Percentiles rank a stretch among this genome's conserved stretches.
These are phyloP conservation scores for Cynocephalus volans DNA, from an alignment of 2,113 vertebrate genomes.

Conservation along the genomic window DNA sequence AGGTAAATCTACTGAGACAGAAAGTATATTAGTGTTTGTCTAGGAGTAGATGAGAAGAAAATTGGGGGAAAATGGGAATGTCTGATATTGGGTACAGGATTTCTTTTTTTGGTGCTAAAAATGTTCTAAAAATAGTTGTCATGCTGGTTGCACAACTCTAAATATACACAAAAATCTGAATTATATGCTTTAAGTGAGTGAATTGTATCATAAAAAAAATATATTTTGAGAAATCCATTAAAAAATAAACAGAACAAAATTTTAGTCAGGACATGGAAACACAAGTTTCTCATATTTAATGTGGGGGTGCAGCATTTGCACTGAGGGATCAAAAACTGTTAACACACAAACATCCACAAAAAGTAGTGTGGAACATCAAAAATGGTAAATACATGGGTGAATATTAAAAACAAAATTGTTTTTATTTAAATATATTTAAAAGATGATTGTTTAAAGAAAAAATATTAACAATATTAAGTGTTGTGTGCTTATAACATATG, in stretches of 20 bases:
- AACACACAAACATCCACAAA: background rate
- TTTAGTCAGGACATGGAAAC: background rate
- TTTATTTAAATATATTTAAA: slow-evolving; percentile 27
- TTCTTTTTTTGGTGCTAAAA: background rate
- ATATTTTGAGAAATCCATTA: background rate
- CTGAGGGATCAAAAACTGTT: background rate
- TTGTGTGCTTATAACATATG: background rate
- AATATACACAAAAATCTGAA: background rate
- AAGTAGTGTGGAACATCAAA: background rate
- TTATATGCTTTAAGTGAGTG: background rate
- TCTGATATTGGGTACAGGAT: background rate
- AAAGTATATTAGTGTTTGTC: background rate
- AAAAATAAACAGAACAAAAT: background rate
- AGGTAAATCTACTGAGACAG: background rate
- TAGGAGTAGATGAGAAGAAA: background rate
- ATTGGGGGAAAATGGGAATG: background rate
- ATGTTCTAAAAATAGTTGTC: background rate
- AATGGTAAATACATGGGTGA: background rate
- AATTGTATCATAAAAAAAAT: background rate
- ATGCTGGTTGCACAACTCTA: background rate
- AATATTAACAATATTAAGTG: background rate
- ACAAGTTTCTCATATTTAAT: background rate
- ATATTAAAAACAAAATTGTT: background rate
- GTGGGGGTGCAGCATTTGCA: background rate
- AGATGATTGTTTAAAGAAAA: background rate